Base-by-base conservation (phyloP, 2,113 vertebrate genomes). In the Sturnira hondurensis region DNA sequence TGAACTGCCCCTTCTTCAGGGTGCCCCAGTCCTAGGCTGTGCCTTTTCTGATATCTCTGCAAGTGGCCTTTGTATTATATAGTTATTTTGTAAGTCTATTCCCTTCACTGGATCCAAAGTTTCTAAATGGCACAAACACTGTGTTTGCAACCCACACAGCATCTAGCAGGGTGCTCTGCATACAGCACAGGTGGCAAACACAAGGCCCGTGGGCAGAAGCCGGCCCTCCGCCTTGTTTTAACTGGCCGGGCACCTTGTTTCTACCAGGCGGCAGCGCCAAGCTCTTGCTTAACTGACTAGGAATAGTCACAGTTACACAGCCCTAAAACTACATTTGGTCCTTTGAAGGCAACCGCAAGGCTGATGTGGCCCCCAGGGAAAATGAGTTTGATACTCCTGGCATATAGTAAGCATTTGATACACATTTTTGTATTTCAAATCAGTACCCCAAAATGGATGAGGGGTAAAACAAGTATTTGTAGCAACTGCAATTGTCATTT, bases 51-150 rank as follows among this genome's bases (percentile, higher is more conserved):
- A 45, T 5, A 63, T 68, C 52, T 89, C 20, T 43, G 4, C 16
- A 88, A 68, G 33, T 10, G 50, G 71, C 43, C 54, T 67, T 67
- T 74, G 8, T 13, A 36, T 22, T 47, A 36, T 4, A 74, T 0
- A 73, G 77, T 45, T n/a, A 74, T 68, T 91, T 56, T 61, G 52
- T 54, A 68, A 88, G 52, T 73, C 61, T 73, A 19, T 41, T 84
- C 61, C 68, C 58, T 86, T 93, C n/a, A n/a, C 0, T n/a, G 61
- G 33, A 50, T 45, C 68, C 4, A 33, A 38, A 50, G 43, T 31
- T 91, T 95, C 77, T 54, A 41, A 7, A 71, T 2, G 20, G 38
- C 65, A 41, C 24, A 31, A 86, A 65, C 19, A 47, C 4, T 50
- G 50, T 67, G 15, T 67, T 52, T 90, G 24, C 63, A 89, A 91